phyloP scores from a whole-genome alignment of 1,140 invertebrate genomes.

The Leucophenga varia region DNA sequence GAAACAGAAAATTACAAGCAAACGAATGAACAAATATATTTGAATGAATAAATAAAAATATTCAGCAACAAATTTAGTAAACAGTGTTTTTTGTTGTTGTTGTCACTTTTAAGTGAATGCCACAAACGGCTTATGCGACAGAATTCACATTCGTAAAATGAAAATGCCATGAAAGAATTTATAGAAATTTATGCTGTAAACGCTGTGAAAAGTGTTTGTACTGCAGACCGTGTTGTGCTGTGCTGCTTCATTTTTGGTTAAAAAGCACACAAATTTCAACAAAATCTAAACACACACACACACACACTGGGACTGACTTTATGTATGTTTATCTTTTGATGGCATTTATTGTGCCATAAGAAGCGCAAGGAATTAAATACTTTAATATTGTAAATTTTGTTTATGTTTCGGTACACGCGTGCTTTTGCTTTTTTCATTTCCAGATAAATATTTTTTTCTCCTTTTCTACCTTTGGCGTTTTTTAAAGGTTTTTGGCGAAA shows the following conservation, averaged over 20 bases:
- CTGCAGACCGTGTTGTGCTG: no score
- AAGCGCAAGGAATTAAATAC: no score
- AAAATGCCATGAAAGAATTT: slow-evolving; percentile 51
- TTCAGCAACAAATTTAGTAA: slow-evolving; percentile 20
- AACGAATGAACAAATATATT: slow-evolving; percentile 24
- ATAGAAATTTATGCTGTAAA: slow-evolving; percentile 55
- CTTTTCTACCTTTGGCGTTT: no score
- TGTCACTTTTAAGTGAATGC: slow-evolving; percentile 3
- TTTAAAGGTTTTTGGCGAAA: no score
- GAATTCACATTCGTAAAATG: slow-evolving; percentile 28
- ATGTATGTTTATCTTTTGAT: no score
- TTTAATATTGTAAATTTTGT: no score
- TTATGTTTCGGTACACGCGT: no score
- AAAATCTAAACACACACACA: slow-evolving; percentile 1
- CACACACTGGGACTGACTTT: no score
- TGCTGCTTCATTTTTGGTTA: slow-evolving; percentile 15
- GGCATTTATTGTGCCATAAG: no score
- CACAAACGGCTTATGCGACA: slow-evolving; percentile 1
- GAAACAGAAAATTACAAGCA: slow-evolving; percentile 50
- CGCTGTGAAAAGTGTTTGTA: no score
- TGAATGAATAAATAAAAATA: slow-evolving; percentile 49
- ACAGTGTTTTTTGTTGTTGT: slow-evolving; percentile 2
- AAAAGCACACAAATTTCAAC: slow-evolving; percentile 48
- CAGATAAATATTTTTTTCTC: no score
- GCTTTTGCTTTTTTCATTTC: no score